Base-by-base conservation (phyloP, 2,888 invertebrate species). In the Hydriomena furcata region DNA sequence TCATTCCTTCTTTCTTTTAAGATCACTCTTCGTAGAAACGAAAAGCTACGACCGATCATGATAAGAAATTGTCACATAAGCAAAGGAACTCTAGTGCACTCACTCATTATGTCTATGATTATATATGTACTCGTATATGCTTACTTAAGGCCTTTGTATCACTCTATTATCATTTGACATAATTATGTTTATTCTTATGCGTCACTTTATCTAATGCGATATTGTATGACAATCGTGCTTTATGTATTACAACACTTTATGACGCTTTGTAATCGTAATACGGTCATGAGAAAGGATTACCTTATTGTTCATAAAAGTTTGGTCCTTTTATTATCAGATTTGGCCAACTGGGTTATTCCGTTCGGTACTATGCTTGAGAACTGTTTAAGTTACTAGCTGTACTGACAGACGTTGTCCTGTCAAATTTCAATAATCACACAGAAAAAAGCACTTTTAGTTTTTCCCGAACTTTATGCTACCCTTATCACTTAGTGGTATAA, bases 91-190 rank as follows among this genome's bases (percentile, higher is more conserved):
- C 10, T 34, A n/a, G 10, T 21, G 21, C 34, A 20, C 34, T 21
- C 34, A 10, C 34, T 7, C 10, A 7, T 1, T 17, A 32, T 17
- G 21, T 34, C 6, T 55, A 17, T 49, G 46, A 50, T 46, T 43
- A 45, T 44, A 34, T 38, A 13, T 30, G 34, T 23, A 34, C 5
- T 5, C 10, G 6, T 24, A 24, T 36, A 31, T 27, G 36, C 49
- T 56, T 52, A 47, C 53, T 47, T 51, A 55, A 53, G 47, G 45
- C 46, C 43, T 31, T 24, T 23, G 10, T 30, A 24, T 36, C 25
- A 12, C 12, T 12, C 31, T 37, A 58, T 54, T 55, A 55, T 45
- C 56, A 56, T 52, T 49, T 45, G 54, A 52, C 54, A 59, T 54
- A 52, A 47, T 54, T 24, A 42, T 36, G 46, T 50, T 43, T 44